phyloP scores from a whole-genome alignment of 2,113 vertebrate species.

The Cariama cristata region DNA sequence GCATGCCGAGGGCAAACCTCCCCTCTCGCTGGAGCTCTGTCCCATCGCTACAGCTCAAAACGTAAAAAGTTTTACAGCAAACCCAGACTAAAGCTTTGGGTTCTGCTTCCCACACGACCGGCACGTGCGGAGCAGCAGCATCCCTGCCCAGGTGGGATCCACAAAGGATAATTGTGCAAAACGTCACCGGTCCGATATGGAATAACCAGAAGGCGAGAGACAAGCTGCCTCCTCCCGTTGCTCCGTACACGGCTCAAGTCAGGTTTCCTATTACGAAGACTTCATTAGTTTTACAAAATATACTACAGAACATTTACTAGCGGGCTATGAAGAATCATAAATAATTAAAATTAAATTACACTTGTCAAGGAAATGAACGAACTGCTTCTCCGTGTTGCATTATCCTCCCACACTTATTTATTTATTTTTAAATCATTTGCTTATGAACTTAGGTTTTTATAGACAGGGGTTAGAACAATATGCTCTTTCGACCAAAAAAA shows the following conservation, averaged over 20 bases:
- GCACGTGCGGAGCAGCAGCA: neutral
- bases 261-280: constrained; percentile 64
- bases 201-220: neutral
- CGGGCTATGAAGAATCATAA: constrained; percentile 64
- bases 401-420: neutral
- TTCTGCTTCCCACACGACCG: neutral
- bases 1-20: neutral
- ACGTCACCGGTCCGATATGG: rapidly evolving
- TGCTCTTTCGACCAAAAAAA: neutral
- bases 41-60: neutral
- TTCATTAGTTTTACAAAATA: constrained; percentile 75
- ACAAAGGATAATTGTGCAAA: neutral
- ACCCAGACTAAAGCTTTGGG: neutral
- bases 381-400: neutral
- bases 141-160: neutral
- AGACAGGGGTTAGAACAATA: neutral
- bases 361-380: constrained; percentile 70
- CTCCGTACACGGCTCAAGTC: neutral
- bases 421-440: neutral
- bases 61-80: neutral
- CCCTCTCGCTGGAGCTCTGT: neutral
- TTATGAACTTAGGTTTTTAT: neutral
- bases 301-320: constrained; percentile 68
- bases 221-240: neutral
- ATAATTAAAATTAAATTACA: constrained; percentile 77